Percentiles rank a stretch among this genome's conserved stretches.
Conservation (phyloP, 1,140 invertebrate genomes). For the Eubasilissa regina region DNA sequence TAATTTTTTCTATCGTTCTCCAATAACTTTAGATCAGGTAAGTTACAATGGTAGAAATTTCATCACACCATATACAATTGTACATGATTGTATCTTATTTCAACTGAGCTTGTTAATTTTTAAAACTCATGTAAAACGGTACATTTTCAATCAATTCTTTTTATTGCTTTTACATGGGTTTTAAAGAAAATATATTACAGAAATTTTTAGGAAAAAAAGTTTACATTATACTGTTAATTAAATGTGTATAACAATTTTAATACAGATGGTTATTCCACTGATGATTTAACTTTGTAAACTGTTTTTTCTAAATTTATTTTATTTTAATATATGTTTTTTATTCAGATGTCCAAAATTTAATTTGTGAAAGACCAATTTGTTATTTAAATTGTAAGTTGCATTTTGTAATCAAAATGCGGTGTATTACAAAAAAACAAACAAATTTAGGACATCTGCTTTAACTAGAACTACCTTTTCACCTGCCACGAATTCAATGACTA, state of each 20-base stretch:
- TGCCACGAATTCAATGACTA: neutral
- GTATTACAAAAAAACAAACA: too few species aligned
- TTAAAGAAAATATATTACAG: neutral
- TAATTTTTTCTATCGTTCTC: neutral
- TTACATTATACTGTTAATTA: neutral
- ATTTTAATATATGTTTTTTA: too few species aligned
- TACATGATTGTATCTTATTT: neutral
- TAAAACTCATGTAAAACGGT: conserved; percentile 3
- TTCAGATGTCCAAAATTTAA: neutral
- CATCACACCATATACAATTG: neutral
- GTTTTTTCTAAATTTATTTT: too few species aligned
- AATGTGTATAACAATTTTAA: too few species aligned
- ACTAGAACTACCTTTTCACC: neutral
- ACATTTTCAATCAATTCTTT: neutral
- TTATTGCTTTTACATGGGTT: neutral
- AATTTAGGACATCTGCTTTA: conserved; percentile 13
- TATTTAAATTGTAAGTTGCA: too few species aligned
- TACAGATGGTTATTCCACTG: too few species aligned
- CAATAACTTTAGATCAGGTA: neutral
- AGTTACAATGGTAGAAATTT: neutral
- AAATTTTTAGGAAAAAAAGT: conserved; percentile 16
- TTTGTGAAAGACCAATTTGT: too few species aligned
- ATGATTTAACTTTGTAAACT: too few species aligned
- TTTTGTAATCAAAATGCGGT: too few species aligned
- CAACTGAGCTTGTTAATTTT: conserved; percentile 1